These are phyloP conservation scores for Bombus turneri DNA, from an alignment of 1,140 invertebrate genomes.

Conservation along the genomic window DNA sequence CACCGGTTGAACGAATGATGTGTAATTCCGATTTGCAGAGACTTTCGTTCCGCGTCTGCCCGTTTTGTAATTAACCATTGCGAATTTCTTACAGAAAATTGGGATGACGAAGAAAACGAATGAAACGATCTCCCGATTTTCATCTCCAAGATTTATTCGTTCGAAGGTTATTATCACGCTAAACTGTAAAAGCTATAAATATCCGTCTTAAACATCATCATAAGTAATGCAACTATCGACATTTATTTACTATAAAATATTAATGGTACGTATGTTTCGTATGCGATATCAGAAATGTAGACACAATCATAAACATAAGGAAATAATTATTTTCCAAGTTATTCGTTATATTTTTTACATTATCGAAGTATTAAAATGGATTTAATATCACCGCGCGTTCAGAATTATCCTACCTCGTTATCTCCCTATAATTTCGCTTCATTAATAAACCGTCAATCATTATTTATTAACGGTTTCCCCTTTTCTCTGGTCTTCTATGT, in stretches of 20 bases:
- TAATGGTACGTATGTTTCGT: too few relatives aligned
- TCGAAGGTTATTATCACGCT: neutral
- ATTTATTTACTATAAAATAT: too few relatives aligned
- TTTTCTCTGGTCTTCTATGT: neutral
- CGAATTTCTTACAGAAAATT: neutral
- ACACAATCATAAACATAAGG: too few relatives aligned
- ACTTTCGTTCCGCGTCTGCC: conserved; percentile 7
- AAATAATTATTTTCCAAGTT: too few relatives aligned
- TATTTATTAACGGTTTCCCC: neutral
- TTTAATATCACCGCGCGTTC: neutral
- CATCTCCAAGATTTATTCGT: neutral
- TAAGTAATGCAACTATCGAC: too few relatives aligned
- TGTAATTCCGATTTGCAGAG: conserved; percentile 42
- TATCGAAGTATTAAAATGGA: too few relatives aligned
- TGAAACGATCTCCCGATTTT: neutral
- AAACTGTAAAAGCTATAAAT: too few relatives aligned
- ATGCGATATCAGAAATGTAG: too few relatives aligned
- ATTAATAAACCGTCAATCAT: neutral
- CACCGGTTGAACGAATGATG: neutral
- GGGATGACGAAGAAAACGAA: neutral
- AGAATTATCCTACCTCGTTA: neutral
- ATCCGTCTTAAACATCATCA: too few relatives aligned
- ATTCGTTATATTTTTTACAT: neutral
- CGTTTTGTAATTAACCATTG: neutral
- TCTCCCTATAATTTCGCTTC: neutral